Evolutionary conservation across 2,797 vertebrate species (phyloP).

Genomic region (Siniperca obscura): DNA sequence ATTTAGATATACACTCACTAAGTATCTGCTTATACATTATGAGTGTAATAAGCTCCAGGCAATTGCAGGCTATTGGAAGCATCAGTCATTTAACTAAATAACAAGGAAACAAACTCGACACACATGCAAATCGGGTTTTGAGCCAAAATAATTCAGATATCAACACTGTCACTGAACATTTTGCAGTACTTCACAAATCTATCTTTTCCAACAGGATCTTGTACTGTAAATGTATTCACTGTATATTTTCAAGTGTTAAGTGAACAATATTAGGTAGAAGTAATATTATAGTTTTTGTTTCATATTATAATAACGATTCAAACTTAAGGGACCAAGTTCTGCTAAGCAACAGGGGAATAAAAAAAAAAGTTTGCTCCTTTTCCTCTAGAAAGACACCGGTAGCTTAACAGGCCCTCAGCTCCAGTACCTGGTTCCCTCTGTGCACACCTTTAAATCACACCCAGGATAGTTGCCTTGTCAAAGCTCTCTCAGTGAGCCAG

Average conservation of each 20-base stretch:
- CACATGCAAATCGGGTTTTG: conserved; percentile 59
- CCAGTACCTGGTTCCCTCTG: conserved; percentile 82
- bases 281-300: conserved; percentile 66
- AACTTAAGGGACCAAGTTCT: conserved; percentile 80
- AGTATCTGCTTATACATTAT: conserved; percentile 82
- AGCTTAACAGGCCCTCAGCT: conserved; percentile 84
- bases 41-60: conserved; percentile 78
- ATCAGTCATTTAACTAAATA: conserved; percentile 76
- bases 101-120: conserved; percentile 66
- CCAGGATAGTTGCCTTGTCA: conserved; percentile 85
- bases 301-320: conserved; percentile 72
- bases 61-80: conserved; percentile 73
- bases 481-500: conserved; percentile 82
- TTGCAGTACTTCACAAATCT: conserved; percentile 27
- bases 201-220: conserved; percentile 36
- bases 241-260: conserved; percentile 62
- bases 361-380: conserved; percentile 71
- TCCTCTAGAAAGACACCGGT: conserved; percentile 78
- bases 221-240: conserved; percentile 51
- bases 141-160: conserved; percentile 55
- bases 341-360: conserved; percentile 72
- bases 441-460: conserved; percentile 87
- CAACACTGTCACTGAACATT: conserved; percentile 38
- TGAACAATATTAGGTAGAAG: conserved; percentile 58
- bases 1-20: conserved; percentile 79